Base-by-base conservation (phyloP, 2,888 invertebrate species). In the Dryobota labecula region DNA sequence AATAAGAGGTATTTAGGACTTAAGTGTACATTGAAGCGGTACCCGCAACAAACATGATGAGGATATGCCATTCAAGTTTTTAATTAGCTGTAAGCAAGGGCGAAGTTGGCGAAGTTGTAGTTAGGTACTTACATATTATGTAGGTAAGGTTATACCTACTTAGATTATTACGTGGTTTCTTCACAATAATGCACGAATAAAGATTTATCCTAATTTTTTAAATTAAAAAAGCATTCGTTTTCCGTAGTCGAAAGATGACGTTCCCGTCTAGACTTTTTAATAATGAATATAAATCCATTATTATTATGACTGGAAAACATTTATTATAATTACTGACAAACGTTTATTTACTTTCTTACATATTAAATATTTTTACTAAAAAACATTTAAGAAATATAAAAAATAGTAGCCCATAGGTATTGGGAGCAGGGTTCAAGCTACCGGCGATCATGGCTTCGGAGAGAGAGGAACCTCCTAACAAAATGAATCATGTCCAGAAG, bases 1-100 rank as follows among this genome's bases (percentile, higher is more conserved):
- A 27, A 30, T 43, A 36, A 7, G 9, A 56, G 5, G 2, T 27
- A 11, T 18, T 18, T 45, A 2, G n/a, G 15, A n/a, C 15, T 2
- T 69, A 68, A 41, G 27, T 70, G 56, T 47, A 56, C 4, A 70
- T 68, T 41, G 6, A n/a, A 27, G 57, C 41, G n/a, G 33, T 45
- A 49, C 27, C 27, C n/a, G 45, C 69, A 3, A 64, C 7, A 8
- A 38, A 20, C 15, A 11, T 15, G 20, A 66, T 27, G 15, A 27
- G 13, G 1, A 13, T 15, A 51, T 11, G 11, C n/a, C 30, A 20
- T 30, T 36, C 0, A 38, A 45, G 15, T 7, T 15, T 20, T 41
- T 20, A 63, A 6, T 33, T 41, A 64, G 20, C 6, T 33, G 3
- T 64, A 24, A 49, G 8, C 2, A 24, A 20, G 1, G 15, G 7